These are phyloP conservation scores for Dipodomys ordii DNA, from an alignment of 2,113 vertebrate genomes.

Conservation along the genomic window DNA sequence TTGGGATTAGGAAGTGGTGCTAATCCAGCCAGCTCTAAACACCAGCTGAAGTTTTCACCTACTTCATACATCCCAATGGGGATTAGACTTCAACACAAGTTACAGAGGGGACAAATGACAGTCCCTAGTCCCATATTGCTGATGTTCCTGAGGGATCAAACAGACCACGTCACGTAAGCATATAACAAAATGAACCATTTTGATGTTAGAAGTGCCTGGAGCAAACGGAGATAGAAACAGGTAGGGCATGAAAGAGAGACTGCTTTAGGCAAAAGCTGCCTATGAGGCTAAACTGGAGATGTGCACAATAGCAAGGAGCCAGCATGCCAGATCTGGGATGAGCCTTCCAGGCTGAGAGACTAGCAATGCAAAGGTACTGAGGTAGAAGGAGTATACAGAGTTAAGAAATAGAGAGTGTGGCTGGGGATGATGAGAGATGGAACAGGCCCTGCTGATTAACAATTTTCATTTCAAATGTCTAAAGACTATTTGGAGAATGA, in stretches of 20 bases:
- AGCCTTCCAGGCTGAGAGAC: neutral
- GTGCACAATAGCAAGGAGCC: neutral
- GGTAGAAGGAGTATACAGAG: neutral
- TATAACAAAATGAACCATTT: no score
- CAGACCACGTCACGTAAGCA: no score
- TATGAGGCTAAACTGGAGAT: fast-evolving
- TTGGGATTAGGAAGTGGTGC: neutral
- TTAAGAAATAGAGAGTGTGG: neutral
- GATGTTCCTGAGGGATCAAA: no score
- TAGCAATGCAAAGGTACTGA: neutral
- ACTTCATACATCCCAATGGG: neutral
- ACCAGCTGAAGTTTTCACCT: no score
- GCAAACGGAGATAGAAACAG: neutral
- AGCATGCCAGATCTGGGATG: neutral
- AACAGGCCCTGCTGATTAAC: neutral
- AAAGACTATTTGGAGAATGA: neutral
- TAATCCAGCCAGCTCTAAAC: neutral
- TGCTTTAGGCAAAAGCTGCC: neutral
- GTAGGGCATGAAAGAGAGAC: no score
- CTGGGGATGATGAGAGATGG: neutral
- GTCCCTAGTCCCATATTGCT: no score
- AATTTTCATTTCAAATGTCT: neutral
- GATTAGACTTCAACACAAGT: neutral
- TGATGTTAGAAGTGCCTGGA: neutral
- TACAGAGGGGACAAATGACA: no score